Evolutionary conservation across 2,888 invertebrate genomes (phyloP), one percentile per base, ranked within the genome.

Genomic region (Eristalis pertinax): DNA sequence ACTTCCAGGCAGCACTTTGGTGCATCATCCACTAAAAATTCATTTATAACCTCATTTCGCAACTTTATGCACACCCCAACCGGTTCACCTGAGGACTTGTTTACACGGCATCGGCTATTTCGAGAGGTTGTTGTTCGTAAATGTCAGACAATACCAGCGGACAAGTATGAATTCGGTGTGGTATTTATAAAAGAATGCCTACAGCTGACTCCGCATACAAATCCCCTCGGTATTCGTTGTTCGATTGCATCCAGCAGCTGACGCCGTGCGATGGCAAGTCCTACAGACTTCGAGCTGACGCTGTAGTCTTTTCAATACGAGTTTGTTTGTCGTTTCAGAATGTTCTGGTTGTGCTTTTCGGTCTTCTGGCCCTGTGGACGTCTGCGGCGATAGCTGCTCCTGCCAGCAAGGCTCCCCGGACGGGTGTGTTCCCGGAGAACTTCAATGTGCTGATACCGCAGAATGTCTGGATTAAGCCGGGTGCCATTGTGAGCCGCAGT

Each of bases 401-500:
- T 10, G 19, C 65, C 11, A 22, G 15, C n/a, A 26, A 29, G 5
- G 4, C 13, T 13, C 38, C 69, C 29, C 0, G 43, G 29, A 15
- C 50, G 1, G 19, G 60, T 7, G 69, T 86, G 10, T 24, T 67
- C 26, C 82, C 86, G 13, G 78, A 74, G 15, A 78, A 86, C 29
- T 35, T 10, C 11, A 86, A 86, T 13, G 74, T 13, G 13, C 82
- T 86, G 0, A 79, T 64, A 11, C 82, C 82, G 4, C 43, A 62
- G 35, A 86, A 86, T 24, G 24, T 64, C 4, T 83, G 82, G 82
- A 86, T 86, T n/a, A 86, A 86, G 56, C 86, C 86, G 2, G 86
- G 82, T 13, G 75, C 72, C 63, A 15, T 68, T 19, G 75, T 86
- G 3, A 78, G 69, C 24, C 82, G 86, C 4, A 67, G 26, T 19